These are phyloP conservation scores for Calyptomena viridis DNA, from an alignment of 2,113 vertebrate genomes.

Conservation along the genomic window DNA sequence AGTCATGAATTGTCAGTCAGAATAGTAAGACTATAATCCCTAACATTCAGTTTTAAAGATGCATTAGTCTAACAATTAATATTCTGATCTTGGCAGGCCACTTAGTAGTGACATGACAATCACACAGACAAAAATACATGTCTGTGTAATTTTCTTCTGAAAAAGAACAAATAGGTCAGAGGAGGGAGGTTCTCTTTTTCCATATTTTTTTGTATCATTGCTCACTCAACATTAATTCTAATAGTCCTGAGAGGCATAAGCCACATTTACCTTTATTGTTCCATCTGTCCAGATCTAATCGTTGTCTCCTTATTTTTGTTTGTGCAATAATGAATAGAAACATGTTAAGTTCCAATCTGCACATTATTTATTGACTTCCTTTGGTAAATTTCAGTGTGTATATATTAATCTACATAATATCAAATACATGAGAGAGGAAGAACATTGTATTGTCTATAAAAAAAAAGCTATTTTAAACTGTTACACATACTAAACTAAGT, in stretches of 20 bases:
- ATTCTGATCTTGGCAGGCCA: background rate
- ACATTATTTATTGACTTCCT: background rate
- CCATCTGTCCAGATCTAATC: background rate
- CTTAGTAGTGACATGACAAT: background rate
- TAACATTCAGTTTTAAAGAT: background rate
- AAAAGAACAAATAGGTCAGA: background rate
- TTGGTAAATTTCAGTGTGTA: background rate
- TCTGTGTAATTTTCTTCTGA: too few relatives aligned
- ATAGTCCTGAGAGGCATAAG: background rate
- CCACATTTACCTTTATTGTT: background rate
- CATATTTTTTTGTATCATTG: background rate
- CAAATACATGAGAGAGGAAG: background rate
- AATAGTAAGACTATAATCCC: background rate
- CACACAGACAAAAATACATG: background rate
- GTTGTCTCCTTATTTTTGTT: background rate
- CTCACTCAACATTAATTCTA: background rate
- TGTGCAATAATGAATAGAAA: background rate
- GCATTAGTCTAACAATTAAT: background rate
- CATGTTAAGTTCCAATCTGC: background rate
- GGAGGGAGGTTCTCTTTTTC: background rate
- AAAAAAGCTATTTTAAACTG: background rate
- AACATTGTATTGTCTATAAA: background rate
- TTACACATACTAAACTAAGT: background rate
- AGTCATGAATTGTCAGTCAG: background rate
- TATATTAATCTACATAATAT: background rate